Evolutionary conservation across 2,888 invertebrate genomes (phyloP), one percentile per base, ranked within the genome.

Genomic region (Pomacea canaliculata): DNA sequence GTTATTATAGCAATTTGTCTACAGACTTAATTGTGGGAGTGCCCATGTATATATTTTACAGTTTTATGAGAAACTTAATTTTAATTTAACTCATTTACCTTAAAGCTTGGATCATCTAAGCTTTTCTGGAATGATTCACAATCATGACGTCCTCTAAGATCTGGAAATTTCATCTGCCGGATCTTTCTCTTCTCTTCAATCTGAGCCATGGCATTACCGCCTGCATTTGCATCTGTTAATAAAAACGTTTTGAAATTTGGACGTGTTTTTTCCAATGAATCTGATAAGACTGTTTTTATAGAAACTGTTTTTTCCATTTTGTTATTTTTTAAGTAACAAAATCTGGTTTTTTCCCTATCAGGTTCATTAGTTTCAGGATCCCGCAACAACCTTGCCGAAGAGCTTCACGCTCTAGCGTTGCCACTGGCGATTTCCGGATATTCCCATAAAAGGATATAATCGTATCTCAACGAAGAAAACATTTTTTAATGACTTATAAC

Each of bases 51-150:
- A 16, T 56, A 16, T 16, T 56, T 56, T 7, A 56, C 4, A 13
- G 4, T 1, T 56, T 56, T 56, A 16, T 16, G 51, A 8, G 8
- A 56, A 1, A 10, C 16, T 10, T 56, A 56, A 56, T 13, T 23
- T 16, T 16, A 10, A 19, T 63, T 27, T 7, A 69, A 19, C 51
- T 46, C 49, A 7, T 16, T n/a, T n/a, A 74, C 74, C 74, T 74
- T 74, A 37, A 69, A 74, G 9, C 60, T 68, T 8, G 68, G 59
- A 48, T 69, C 63, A 37, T 62, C 59, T 19, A 70, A n/a, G 10
- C 84, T 81, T 71, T 82, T 81, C 66, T 85, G 84, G 76, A 89
- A 87, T 7, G 89, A 89, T 70, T 87, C 86, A 19, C 86, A 84
- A 80, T 88, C 88, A 67, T 80, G 82, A 56, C 84, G 81, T 12